Base-by-base conservation (phyloP, 2,113 vertebrate species). In the Corythaeola cristata region DNA sequence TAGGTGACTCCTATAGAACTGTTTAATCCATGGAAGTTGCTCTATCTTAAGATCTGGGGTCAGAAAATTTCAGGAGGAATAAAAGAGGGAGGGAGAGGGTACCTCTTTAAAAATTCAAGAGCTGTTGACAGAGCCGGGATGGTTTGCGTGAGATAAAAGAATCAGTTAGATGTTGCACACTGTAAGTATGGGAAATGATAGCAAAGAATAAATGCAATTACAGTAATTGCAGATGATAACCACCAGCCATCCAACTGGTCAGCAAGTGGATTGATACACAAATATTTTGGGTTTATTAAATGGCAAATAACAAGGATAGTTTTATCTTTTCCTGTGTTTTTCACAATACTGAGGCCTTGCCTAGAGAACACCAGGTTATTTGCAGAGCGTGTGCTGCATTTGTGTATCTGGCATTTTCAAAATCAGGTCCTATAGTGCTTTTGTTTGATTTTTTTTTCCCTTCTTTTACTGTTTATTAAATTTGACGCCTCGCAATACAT, bases 1-100 rank as follows among this genome's bases (percentile, higher is more conserved):
- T 97, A 97, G 96, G 96, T 97, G 95, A 66, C 91, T 97, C 95
- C 74, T 72, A 47, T 84, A 95, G 93, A 97, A 95, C 90, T 96
- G 89, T 95, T 98, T 98, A 97, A 96, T 98, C 97, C 81, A 59
- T 89, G 90, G 49, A 77, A 84, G 66, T 92, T 91, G 92, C 68
- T 88, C 87, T 97, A 55, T 96, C 80, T 89, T 82, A 94, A 97
- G 91, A 96, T 96, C 58, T 89, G 85, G 88, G n/a, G 37, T 93
- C 89, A 96, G 87, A 95, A 96, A 97, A 96, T 89, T 97, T 96
- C 84, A 91, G 73, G 83, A 87, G 21, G 53, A 84, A 83, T 91
- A 68, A 92, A 95, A 72, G 86, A 96, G 44, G 44, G 63, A 83
- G 72, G 66, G 55, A 89, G 78, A 74, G 20, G n/a, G 45, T 72